Percentiles rank a stretch among this genome's conserved stretches.
Conservation (phyloP, 2,113 vertebrate species). For the Otolemur garnettii region DNA sequence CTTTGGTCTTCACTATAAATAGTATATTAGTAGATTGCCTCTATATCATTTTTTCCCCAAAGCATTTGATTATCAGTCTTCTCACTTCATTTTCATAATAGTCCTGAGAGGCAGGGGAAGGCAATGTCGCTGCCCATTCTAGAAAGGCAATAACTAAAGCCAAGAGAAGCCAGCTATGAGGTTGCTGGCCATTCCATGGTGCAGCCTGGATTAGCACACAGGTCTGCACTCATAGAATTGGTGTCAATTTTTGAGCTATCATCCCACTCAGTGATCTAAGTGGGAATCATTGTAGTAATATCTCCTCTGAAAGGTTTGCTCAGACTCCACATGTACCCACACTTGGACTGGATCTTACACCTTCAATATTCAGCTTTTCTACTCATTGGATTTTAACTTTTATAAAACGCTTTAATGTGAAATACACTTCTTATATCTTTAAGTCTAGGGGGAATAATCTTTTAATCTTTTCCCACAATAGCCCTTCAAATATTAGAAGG, state of each 20-base stretch:
- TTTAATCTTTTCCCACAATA: background rate
- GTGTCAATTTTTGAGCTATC: background rate
- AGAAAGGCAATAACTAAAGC: background rate
- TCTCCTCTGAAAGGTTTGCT: background rate
- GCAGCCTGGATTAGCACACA: too few relatives aligned
- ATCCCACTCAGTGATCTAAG: background rate
- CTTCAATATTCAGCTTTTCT: background rate
- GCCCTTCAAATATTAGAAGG: conserved; percentile 9
- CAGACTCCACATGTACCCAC: background rate
- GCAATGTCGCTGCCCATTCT: background rate
- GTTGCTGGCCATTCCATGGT: background rate
- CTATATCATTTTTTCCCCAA: background rate
- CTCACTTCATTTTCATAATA: background rate
- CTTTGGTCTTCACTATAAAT: background rate
- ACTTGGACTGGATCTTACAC: background rate
- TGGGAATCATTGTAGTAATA: background rate
- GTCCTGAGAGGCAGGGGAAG: background rate
- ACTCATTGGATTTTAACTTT: conserved; percentile 37
- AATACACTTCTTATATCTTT: conserved; percentile 5
- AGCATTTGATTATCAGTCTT: background rate
- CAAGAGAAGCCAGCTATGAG: background rate
- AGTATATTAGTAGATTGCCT: background rate
- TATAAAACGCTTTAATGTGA: conserved; percentile 4
- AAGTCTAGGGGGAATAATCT: background rate
- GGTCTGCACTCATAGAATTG: background rate